These are phyloP conservation scores for Apamea monoglypha DNA, from an alignment of 2,888 invertebrate genomes.

Conservation along the genomic window DNA sequence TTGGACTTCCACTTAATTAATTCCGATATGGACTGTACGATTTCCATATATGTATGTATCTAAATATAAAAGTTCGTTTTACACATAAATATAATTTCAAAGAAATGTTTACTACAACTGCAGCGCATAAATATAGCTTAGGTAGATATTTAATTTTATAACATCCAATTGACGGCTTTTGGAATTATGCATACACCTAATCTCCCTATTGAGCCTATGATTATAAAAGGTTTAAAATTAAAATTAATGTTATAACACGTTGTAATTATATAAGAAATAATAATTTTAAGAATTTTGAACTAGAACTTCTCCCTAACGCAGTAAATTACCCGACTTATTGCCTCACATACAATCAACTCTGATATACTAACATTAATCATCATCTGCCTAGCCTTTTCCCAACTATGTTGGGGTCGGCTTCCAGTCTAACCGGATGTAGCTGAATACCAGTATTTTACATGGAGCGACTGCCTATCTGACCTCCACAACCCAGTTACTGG, in stretches of 20 bases:
- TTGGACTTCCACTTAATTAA: not conserved
- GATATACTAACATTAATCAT: not conserved
- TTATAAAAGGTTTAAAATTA: constrained; percentile 3
- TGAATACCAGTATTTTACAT: too few relatives aligned
- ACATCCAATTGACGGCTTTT: too few relatives aligned
- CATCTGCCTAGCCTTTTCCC: too few relatives aligned
- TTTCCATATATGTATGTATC: not conserved
- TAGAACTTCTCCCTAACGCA: too few relatives aligned
- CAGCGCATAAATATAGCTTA: constrained; percentile 3
- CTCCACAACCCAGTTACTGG: too few relatives aligned
- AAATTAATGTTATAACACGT: not conserved
- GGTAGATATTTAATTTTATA: constrained; percentile 9
- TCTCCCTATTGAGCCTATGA: constrained; percentile 12
- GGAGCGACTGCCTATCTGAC: too few relatives aligned
- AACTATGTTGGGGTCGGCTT: too few relatives aligned
- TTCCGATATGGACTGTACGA: not conserved
- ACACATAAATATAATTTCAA: not conserved
- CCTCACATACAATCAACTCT: not conserved
- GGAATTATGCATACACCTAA: not conserved
- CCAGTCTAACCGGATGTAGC: too few relatives aligned
- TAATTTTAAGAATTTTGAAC: not conserved
- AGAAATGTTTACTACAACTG: not conserved
- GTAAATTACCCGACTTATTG: not conserved
- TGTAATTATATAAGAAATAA: too few relatives aligned
- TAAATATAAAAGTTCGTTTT: not conserved